These are phyloP conservation scores for Aricia agestis DNA, from an alignment of 1,140 invertebrate species.

Conservation along the genomic window DNA sequence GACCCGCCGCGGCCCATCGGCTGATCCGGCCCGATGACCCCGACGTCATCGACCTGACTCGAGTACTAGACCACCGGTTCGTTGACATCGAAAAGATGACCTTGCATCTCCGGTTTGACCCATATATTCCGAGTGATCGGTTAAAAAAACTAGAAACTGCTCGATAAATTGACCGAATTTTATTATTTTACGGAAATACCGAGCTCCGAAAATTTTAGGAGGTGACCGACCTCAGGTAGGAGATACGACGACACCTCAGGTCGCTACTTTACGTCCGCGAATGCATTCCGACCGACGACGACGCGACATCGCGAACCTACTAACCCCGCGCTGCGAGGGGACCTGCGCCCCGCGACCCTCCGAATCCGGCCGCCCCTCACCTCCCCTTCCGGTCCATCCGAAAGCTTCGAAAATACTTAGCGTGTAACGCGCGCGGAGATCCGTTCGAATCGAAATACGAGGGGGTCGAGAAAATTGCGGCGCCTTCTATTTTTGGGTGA, in stretches of 20 bases:
- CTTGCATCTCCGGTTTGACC: conserved; percentile 65
- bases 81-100: conserved; percentile 69
- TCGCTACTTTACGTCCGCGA: conserved; percentile 71
- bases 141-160: conserved; percentile 14
- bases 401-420: conserved; percentile 71
- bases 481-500: conserved; percentile 22
- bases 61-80: conserved; percentile 63
- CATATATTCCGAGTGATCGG: conserved; percentile 35
- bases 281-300: conserved; percentile 73
- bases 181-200: conserved; percentile 25
- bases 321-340: conserved; percentile 70
- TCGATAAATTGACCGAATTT: conserved; percentile 25
- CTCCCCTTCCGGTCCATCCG: conserved; percentile 67
- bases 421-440: conserved; percentile 54
- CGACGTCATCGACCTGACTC: conserved; percentile 70
- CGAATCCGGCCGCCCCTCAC: conserved; percentile 57
- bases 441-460: conserved; percentile 25
- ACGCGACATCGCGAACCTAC: conserved; percentile 72
- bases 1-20: conserved; percentile 22
- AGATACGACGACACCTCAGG: conserved; percentile 67
- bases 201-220: conserved; percentile 33
- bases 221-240: conserved; percentile 65
- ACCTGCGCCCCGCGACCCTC: conserved; percentile 68
- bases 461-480: conserved; percentile 30
- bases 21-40: conserved; percentile 48